Base-by-base conservation (phyloP, 2,888 invertebrate genomes). In the Synanthedon tipuliformis region DNA sequence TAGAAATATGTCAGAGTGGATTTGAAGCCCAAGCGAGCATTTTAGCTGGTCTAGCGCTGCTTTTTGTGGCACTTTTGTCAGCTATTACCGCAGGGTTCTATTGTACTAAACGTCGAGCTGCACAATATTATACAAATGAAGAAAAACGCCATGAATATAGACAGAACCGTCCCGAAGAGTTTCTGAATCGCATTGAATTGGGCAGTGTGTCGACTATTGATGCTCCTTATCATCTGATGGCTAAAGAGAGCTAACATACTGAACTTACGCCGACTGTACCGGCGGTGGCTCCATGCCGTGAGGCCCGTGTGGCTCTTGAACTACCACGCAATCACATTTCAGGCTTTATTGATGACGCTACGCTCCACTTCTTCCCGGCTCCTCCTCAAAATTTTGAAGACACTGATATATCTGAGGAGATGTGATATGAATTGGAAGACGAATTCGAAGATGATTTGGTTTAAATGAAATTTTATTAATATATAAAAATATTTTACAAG, bases 41-140 rank as follows among this genome's bases (percentile, higher is more conserved):
- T 70, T 87, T 68, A 63, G 89, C 73, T 54, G 92, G 66, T 68
- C 79, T 65, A 68, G 90, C 69, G 68, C 57, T 88, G 52, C 58
- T 87, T 13, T 71, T 79, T 16, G 74, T 84, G 12, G 78, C 84
- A 0, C 71, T 85, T 41, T 55, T 86, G 34, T 78, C 90, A 3
- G 90, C 90, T 0, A 87, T 89, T 41, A 85, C 90, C 1, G 88
- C 88, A 0, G 90, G 90, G 2, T 80, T 93, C 52, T 89, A 90
- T 63, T 93, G 92, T 64, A 91, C 92, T 62, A 89, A 92, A 49
- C 90, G 91, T 55, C 89, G 92, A 59, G 91, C 92, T 4, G 92
- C 92, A 4, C 90, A 90, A 50, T 95, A 95, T 77, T 94, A 94
- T 73, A 95, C 94, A 10, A 91, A 94, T 69, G 94, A 94, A 75